Percentiles rank a stretch among this genome's conserved stretches.
These are phyloP conservation scores for Cephonodes hylas DNA, from an alignment of 2,888 invertebrate genomes.

Conservation along the genomic window DNA sequence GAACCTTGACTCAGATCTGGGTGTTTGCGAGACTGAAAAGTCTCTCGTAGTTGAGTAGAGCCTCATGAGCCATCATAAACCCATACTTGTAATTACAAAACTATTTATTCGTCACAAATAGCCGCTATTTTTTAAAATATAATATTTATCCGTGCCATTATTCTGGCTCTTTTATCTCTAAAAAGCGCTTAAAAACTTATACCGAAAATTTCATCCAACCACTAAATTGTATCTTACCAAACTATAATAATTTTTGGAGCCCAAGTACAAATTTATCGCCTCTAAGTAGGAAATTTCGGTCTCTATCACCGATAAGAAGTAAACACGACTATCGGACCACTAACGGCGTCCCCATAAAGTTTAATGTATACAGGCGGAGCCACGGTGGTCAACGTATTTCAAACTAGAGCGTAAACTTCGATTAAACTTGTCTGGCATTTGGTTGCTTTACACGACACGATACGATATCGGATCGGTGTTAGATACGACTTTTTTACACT, in stretches of 20 bases:
- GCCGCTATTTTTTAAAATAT: too few relatives aligned
- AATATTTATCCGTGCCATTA: too few relatives aligned
- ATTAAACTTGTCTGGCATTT: conserved; percentile 33
- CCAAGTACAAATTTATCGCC: background rate
- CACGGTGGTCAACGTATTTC: conserved; percentile 38
- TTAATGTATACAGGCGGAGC: background rate
- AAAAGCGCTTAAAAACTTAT: too few relatives aligned
- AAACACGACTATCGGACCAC: background rate
- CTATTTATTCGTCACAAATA: too few relatives aligned
- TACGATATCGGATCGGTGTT: conserved; percentile 23
- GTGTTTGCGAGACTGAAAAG: too few relatives aligned
- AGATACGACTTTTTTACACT: background rate
- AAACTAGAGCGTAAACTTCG: conserved; percentile 50
- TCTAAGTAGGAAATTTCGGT: background rate
- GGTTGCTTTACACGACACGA: conserved; percentile 28
- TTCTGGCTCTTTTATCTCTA: too few relatives aligned
- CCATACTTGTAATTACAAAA: too few relatives aligned
- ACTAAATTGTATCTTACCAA: background rate
- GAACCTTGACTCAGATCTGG: too few relatives aligned
- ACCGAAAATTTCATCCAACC: background rate
- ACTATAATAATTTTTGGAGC: background rate
- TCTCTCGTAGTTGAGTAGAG: too few relatives aligned
- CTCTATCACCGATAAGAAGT: background rate
- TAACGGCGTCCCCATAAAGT: background rate
- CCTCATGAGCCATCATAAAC: too few relatives aligned